Conservation (phyloP, 2,113 vertebrate species). For the Daubentonia madagascariensis region DNA sequence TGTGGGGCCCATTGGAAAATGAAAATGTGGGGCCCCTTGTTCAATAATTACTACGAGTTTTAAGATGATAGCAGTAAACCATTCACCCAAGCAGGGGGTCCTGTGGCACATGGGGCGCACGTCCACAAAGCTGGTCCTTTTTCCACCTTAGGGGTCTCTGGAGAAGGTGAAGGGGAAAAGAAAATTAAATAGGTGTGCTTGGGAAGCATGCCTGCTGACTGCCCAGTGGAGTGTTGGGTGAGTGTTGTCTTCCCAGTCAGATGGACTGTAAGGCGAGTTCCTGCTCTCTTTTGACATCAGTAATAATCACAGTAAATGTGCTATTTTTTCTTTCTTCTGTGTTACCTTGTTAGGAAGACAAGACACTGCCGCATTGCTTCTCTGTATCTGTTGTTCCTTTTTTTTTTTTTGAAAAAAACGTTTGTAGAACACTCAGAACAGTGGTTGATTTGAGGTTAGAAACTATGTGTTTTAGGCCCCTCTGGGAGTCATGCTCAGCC, state of each 20-base stretch:
- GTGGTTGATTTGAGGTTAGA: background rate
- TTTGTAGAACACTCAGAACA: background rate
- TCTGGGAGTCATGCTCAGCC: background rate
- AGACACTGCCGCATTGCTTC: background rate
- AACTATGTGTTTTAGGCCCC: background rate
- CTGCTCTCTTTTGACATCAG: background rate
- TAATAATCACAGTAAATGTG: accelerated
- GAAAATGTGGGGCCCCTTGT: background rate
- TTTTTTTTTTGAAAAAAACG: background rate
- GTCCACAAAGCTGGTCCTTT: background rate
- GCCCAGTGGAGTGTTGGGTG: accelerated
- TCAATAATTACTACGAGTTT: background rate
- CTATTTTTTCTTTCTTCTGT: background rate
- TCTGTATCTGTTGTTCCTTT: background rate
- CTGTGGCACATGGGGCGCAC: background rate
- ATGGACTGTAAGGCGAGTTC: background rate
- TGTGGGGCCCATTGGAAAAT: background rate
- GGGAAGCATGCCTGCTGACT: background rate
- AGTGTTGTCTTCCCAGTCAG: background rate
- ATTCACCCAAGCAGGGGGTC: background rate
- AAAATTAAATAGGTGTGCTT: background rate
- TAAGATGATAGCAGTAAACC: background rate
- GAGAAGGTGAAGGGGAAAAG: background rate
- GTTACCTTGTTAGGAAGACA: background rate
- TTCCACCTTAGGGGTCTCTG: background rate